Evolutionary conservation across 2,113 vertebrate genomes (phyloP).

Genomic region (Apus apus): DNA sequence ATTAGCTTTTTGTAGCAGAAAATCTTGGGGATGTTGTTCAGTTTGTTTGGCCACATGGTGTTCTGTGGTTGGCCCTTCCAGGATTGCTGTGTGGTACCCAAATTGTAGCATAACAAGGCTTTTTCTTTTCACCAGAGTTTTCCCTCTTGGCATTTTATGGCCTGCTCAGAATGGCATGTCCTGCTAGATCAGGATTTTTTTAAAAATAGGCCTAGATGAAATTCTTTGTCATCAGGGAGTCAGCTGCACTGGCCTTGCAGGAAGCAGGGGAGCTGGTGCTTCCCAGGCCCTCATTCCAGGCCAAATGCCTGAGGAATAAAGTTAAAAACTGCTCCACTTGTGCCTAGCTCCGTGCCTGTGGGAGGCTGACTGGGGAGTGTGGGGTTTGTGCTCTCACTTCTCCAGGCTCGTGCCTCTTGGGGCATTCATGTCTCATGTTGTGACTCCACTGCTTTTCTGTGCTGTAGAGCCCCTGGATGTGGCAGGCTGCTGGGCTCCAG

Average conservation of each 20-base stretch:
- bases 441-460: not conserved
- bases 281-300: not conserved
- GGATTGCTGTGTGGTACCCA: not conserved
- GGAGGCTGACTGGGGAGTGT: not conserved
- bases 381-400: not conserved
- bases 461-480: not conserved
- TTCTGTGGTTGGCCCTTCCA: not conserved
- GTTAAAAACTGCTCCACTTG: not conserved
- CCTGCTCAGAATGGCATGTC: not conserved
- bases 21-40: not conserved
- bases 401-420: not conserved
- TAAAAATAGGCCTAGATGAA: not conserved
- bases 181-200: not conserved
- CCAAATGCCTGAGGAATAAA: not conserved
- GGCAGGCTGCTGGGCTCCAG: not conserved
- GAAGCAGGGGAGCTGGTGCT: not conserved
- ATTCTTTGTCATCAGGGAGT: not conserved
- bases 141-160: not conserved
- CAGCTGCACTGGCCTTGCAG: not conserved
- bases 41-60: not conserved
- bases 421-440: not conserved
- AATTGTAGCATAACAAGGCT: not conserved
- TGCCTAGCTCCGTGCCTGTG: fast-evolving
- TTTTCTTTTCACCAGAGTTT: not conserved
- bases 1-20: not conserved